These are phyloP conservation scores for Pelagia noctiluca DNA, from an alignment of 30 jellyfish, hydroid and myxozoan species.

Conservation along the genomic window DNA sequence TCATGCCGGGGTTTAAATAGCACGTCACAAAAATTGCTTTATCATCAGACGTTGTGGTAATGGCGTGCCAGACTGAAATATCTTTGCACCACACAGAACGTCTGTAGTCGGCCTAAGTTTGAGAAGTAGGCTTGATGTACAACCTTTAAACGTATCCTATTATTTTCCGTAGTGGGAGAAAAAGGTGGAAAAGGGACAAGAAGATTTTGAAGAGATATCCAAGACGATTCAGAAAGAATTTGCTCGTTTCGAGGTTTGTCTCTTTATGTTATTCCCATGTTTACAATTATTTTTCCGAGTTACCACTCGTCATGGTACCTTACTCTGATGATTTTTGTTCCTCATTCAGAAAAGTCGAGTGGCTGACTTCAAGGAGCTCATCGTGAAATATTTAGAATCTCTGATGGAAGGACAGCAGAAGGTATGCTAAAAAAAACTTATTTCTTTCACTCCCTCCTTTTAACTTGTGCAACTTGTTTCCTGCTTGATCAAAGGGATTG, in stretches of 20 bases:
- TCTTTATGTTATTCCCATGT: neutral
- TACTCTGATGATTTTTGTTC: neutral
- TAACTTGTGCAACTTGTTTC: neutral
- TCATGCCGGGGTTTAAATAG: too few relatives aligned
- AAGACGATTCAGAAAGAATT: slow-evolving; percentile 79
- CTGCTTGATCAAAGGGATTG: neutral
- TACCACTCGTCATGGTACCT: too few relatives aligned
- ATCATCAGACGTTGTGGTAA: too few relatives aligned
- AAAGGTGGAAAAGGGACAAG: slow-evolving; percentile 93
- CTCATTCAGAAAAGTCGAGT: slow-evolving; percentile 75
- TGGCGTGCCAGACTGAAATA: too few relatives aligned
- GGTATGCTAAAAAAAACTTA: slow-evolving; percentile 44
- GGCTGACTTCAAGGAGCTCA: slow-evolving; percentile 82
- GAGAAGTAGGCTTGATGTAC: too few relatives aligned
- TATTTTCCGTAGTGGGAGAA: slow-evolving; percentile 83
- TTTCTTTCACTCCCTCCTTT: neutral
- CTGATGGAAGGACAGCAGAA: slow-evolving; percentile 86
- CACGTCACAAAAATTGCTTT: too few relatives aligned
- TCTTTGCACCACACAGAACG: too few relatives aligned
- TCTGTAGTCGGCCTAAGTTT: too few relatives aligned
- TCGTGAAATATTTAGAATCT: slow-evolving; percentile 84
- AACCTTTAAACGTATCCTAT: neutral
- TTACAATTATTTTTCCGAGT: too few relatives aligned
- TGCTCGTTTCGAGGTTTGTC: slow-evolving; percentile 80
- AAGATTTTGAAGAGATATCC: slow-evolving; percentile 86